Percentiles rank a stretch among this genome's conserved stretches.
These are phyloP conservation scores for Leptothorax acervorum DNA, from an alignment of 2,888 invertebrate genomes.

Conservation along the genomic window DNA sequence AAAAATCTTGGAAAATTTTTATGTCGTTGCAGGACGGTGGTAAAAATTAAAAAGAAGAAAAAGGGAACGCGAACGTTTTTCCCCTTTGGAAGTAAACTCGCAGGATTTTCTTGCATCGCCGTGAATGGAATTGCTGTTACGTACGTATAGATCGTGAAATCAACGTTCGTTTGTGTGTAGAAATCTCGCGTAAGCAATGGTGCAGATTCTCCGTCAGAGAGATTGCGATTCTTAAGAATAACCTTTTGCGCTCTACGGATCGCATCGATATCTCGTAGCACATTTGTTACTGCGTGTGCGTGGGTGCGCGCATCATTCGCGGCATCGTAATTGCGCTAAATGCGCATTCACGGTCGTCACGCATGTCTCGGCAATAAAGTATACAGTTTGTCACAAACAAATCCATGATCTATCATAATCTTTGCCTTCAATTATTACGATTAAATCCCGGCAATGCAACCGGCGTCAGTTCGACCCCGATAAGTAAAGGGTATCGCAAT, in stretches of 20 bases:
- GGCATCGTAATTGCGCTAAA: background rate
- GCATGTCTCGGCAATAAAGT: background rate
- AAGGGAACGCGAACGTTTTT: background rate
- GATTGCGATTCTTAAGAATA: constrained; percentile 43
- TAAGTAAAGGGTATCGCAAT: constrained; percentile 15
- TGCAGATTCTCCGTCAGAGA: background rate
- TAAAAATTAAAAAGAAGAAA: constrained; percentile 4
- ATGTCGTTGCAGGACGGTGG: background rate
- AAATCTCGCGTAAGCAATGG: constrained; percentile 20
- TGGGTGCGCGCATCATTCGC: background rate
- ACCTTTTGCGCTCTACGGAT: constrained; percentile 25
- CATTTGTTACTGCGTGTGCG: background rate
- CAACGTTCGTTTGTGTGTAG: constrained; percentile 9
- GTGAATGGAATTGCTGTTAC: background rate
- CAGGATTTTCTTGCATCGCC: background rate
- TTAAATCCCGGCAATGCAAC: background rate
- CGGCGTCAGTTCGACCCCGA: background rate
- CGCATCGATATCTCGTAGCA: constrained; percentile 26
- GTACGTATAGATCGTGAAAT: constrained; percentile 24
- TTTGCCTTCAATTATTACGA: constrained; percentile 5
- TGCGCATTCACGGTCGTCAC: background rate
- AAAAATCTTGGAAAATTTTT: background rate
- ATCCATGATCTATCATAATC: constrained; percentile 1
- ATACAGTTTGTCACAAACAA: background rate
- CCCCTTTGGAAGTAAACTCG: background rate